Base-by-base conservation (phyloP, 2,888 invertebrate genomes). In the Pristionchus exspectatus region DNA sequence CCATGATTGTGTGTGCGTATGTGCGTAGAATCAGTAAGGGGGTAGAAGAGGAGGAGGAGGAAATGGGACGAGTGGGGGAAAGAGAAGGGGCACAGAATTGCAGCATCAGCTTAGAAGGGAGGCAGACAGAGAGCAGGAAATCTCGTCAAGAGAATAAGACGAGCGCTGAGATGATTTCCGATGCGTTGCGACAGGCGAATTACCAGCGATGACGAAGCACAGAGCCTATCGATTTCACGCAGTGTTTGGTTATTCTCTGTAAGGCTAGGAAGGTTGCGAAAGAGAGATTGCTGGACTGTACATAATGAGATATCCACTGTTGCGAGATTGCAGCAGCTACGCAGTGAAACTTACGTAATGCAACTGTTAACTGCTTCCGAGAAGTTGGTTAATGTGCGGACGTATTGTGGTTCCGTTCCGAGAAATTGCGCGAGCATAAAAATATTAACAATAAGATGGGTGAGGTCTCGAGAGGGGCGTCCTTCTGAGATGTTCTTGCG, bases 81-180 rank as follows among this genome's bases (percentile, higher is more conserved):
- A n/a, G 54, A 83, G 83, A 83, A 38, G 83, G 83, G 83, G 83
- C 18, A 81, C 44, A 83, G 30, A 83, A 38, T 38, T 74, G 74
- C 30, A 74, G 50, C 50, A 27, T 59, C 30, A 59, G 81, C 74
- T 77, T 24, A 44, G 74, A 69, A 69, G 69, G 63, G 2, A 69
- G 38, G 74, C 74, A 77, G 50, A 77, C 21, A 59, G 59, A 59
- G 59, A 59, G 24, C 21, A 63, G 7, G 81, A 81, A 81, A 81
- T 81, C 81, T 81, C 81, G 81, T 81, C 81, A 81, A 33, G 24
- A 74, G 74, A 74, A 38, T 21, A 21, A 21, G 30, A 24, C 24
- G 44, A 50, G 44, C 44, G 44, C 24, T 24, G 63, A 63, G 81
- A 81, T 44, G 81, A 54, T 54, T 81, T 81, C 81, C 81, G 81